Evolutionary conservation across 2,888 invertebrate species (phyloP), one percentile per base, ranked within the genome.

Genomic region (Tenodera sinensis): DNA sequence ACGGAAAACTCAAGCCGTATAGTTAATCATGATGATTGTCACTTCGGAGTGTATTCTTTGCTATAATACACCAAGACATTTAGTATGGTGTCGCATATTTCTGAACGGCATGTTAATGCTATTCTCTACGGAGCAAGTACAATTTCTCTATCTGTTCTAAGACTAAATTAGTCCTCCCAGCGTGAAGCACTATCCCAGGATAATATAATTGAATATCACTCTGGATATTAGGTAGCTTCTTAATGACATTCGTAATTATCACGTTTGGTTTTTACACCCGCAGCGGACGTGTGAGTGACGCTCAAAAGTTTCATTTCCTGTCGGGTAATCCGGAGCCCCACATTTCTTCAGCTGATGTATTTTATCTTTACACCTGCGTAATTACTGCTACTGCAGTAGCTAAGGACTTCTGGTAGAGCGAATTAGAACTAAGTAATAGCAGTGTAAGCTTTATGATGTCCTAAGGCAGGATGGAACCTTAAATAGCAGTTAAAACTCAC

Each of bases 181-280:
- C 4, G 6, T 71, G 25, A 86, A 28, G 54, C 87, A 87, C 83
- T 87, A 83, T 87, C 42, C 87, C 34, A 30, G 15, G 7, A n/a
- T 6, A 54, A 30, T 86, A 81, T 86, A 86, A 85, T 85, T 81
- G 86, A 87, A 34, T 83, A 87, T 86, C 71, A 27, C 83, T 47
- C 82, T 30, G 87, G n/a, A 25, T 71, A 34, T 25, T 82, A 88
- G 71, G 30, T 28, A 89, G 90, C 90, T 88, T 84, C 88, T 88
- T 90, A 91, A 91, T 90, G 90, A 90, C 90, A 89, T 90, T 90
- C 90, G 27, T 91, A 91, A 91, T 91, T 91, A 91, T 91, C 91
- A 91, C 91, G 90, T 91, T 90, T 91, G 89, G 90, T 90, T 90
- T 91, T 91, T 91, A 71, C 25, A 25, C 20, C 20, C 54, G 14